phyloP scores from a whole-genome alignment of 2,888 invertebrate species.

The Mesochorus sp. region DNA sequence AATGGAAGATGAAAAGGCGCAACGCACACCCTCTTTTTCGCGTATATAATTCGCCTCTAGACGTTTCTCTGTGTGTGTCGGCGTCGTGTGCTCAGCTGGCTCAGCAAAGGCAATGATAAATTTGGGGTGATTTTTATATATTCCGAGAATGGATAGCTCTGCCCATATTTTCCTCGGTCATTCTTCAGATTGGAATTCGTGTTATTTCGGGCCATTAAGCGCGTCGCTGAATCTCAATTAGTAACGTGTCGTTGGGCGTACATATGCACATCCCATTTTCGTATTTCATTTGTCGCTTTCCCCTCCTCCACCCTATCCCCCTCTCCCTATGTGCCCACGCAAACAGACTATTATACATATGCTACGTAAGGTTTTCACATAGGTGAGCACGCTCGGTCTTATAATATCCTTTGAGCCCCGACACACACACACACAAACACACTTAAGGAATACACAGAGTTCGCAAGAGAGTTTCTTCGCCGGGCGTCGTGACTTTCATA shows the following conservation, averaged over 20 bases:
- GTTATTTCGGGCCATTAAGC: conserved; percentile 80
- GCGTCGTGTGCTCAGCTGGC: conserved; percentile 68
- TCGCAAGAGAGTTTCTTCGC: conserved; percentile 46
- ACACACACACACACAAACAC: too few species aligned
- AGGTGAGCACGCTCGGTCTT: not conserved
- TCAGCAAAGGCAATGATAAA: conserved; percentile 77
- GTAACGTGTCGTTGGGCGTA: conserved; percentile 65
- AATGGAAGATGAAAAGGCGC: conserved; percentile 15
- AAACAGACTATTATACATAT: conserved; percentile 25
- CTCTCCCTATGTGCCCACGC: conserved; percentile 48
- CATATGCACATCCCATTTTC: conserved; percentile 26
- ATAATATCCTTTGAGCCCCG: conserved; percentile 24
- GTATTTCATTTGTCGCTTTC: conserved; percentile 52
- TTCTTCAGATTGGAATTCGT: conserved; percentile 80
- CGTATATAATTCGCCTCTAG: too few species aligned
- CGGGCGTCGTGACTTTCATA: conserved; percentile 64
- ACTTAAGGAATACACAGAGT: conserved; percentile 25
- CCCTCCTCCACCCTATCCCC: conserved; percentile 45
- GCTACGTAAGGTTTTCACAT: not conserved
- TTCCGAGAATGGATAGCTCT: conserved; percentile 77
- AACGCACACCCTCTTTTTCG: conserved; percentile 13
- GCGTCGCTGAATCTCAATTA: conserved; percentile 80
- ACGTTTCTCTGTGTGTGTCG: conserved; percentile 23
- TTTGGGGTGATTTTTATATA: conserved; percentile 78
- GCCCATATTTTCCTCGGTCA: conserved; percentile 73